A percentile compares a stretch with the other conserved stretches of the same genome.
Conservation (phyloP, 2,888 invertebrate genomes). For the Melinopterus prodromus region DNA sequence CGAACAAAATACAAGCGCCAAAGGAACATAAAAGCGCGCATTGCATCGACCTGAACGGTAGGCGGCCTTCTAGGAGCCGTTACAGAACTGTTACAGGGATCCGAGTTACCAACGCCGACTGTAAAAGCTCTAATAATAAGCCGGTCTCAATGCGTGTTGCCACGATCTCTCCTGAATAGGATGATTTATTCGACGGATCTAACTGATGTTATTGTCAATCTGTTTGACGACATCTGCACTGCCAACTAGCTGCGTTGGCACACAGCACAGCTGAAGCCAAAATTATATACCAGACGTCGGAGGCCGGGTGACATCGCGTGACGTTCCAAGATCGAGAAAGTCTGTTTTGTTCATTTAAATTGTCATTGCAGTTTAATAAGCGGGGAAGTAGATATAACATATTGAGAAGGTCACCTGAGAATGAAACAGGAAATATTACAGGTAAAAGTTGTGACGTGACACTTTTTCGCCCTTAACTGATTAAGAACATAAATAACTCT, state of each 20-base stretch:
- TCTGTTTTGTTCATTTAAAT: background rate
- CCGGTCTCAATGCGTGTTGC: conserved; percentile 41
- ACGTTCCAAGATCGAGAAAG: background rate
- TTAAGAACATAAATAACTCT: too few species aligned
- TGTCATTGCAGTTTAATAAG: background rate
- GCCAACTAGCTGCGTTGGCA: background rate
- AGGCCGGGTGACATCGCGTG: background rate
- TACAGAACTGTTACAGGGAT: conserved; percentile 14
- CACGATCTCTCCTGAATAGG: conserved; percentile 46
- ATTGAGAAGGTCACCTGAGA: background rate
- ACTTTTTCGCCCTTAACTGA: too few species aligned
- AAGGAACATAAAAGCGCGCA: background rate
- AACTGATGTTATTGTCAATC: conserved; percentile 47
- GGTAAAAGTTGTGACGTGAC: too few species aligned
- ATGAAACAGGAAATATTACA: too few species aligned
- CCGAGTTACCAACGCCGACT: conserved; percentile 34
- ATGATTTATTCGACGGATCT: conserved; percentile 51
- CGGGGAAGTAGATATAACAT: background rate
- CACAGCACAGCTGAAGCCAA: conserved; percentile 4
- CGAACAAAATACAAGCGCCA: background rate
- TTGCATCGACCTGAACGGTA: background rate
- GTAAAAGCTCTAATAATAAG: conserved; percentile 39
- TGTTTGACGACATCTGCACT: conserved; percentile 46
- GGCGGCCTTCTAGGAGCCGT: conserved; percentile 27
- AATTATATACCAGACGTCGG: background rate